A percentile compares a stretch with the other conserved stretches of the same genome.
Evolutionary conservation across 1,140 invertebrate genomes (phyloP).

Genomic region (Parasteatoda tepidariorum): DNA sequence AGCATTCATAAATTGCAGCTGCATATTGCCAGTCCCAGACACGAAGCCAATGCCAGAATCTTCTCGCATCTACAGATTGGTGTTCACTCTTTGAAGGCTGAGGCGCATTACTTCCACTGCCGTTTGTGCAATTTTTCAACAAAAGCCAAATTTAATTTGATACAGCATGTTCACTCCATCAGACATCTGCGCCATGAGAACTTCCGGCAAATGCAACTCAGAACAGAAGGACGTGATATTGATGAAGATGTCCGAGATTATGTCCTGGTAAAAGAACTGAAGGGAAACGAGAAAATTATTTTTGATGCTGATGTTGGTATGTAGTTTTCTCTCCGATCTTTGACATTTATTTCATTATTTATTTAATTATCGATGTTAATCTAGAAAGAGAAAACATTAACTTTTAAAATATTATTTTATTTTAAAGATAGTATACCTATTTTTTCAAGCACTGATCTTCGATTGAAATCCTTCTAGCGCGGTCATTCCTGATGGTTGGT

Average conservation of each 20-base stretch:
- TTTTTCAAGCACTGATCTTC: too few relatives aligned
- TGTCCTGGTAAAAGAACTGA: conserved; percentile 65
- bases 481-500: too few relatives aligned
- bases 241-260: conserved; percentile 66
- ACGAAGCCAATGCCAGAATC: conserved; percentile 85
- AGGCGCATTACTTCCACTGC: conserved; percentile 79
- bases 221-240: conserved; percentile 46
- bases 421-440: too few relatives aligned
- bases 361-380: neutral
- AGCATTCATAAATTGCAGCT: conserved; percentile 95
- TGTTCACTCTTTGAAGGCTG: conserved; percentile 42
- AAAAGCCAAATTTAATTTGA: conserved; percentile 81
- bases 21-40: conserved; percentile 86
- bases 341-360: neutral
- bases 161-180: conserved; percentile 88
- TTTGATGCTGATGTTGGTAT: conserved; percentile 62
- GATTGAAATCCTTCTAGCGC: too few relatives aligned
- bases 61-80: conserved; percentile 79
- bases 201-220: conserved; percentile 53
- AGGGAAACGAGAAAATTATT: conserved; percentile 64
- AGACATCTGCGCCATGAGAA: conserved; percentile 82
- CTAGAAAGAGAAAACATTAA: neutral
- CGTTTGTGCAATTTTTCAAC: conserved; percentile 87
- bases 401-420: too few relatives aligned
- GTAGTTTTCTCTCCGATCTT: conserved; percentile 11